Conservation (phyloP, 1,140 invertebrate genomes). For the Bombus affinis region DNA sequence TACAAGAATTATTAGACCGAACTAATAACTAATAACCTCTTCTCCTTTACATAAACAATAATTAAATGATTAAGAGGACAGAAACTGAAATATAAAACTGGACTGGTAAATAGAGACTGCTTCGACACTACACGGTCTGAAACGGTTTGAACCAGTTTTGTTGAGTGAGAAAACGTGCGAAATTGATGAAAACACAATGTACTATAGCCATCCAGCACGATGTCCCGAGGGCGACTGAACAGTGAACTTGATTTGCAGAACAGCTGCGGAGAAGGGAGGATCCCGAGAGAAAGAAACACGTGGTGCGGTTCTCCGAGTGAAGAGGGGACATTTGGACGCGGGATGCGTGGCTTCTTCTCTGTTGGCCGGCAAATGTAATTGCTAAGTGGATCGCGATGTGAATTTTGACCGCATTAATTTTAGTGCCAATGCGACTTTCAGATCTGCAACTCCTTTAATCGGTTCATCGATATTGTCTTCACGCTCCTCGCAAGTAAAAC, state of each 20-base stretch:
- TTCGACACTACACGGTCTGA: not conserved
- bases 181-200: not conserved
- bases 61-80: not conserved
- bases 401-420: not conserved
- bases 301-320: slow-evolving; percentile 20
- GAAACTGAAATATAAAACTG: not conserved
- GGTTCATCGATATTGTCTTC: not conserved
- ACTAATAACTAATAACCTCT: not conserved
- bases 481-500: not conserved
- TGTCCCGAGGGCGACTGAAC: slow-evolving; percentile 60
- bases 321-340: slow-evolving; percentile 33
- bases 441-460: not conserved
- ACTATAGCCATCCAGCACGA: not conserved
- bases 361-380: not conserved
- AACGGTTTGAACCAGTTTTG: not conserved
- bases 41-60: not conserved
- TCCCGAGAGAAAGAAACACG: slow-evolving; percentile 46
- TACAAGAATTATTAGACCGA: not conserved
- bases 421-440: not conserved
- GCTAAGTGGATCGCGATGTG: not conserved
- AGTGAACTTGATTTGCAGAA: slow-evolving; percentile 48
- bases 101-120: not conserved
- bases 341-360: not conserved
- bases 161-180: not conserved
- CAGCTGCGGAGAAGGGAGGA: slow-evolving; percentile 25